phyloP scores from a whole-genome alignment of 2,888 invertebrate species.

The Esperia sulphurella region DNA sequence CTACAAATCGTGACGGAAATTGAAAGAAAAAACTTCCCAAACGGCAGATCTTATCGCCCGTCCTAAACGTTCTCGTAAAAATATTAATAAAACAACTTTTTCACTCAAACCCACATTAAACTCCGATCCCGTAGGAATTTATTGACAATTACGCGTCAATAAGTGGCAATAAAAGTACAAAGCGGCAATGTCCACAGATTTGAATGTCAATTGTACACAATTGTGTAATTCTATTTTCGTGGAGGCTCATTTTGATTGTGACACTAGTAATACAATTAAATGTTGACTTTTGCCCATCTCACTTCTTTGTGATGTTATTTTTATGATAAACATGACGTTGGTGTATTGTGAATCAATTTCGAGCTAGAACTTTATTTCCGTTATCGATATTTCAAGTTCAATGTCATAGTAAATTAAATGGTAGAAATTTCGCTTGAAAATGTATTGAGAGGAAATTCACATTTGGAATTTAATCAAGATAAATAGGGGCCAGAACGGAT shows the following conservation, averaged over 20 bases:
- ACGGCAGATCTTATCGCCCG: conserved; percentile 71
- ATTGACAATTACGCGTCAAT: conserved; percentile 79
- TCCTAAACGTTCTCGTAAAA: conserved; percentile 78
- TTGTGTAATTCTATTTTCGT: conserved; percentile 76
- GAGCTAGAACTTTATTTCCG: conserved; percentile 48
- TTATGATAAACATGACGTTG: conserved; percentile 65
- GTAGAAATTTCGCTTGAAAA: conserved; percentile 3
- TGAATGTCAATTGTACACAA: conserved; percentile 78
- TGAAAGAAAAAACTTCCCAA: conserved; percentile 78
- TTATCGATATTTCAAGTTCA: conserved; percentile 32
- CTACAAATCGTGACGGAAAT: conserved; percentile 79
- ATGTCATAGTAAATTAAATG: background rate
- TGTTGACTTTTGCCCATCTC: conserved; percentile 62
- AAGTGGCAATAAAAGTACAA: conserved; percentile 77
- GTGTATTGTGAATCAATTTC: conserved; percentile 61
- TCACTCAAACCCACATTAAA: conserved; percentile 79
- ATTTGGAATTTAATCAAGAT: conserved; percentile 26
- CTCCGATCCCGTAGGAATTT: conserved; percentile 76
- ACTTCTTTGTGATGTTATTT: conserved; percentile 64
- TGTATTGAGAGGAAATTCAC: conserved; percentile 13
- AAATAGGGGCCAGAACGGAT: conserved; percentile 17
- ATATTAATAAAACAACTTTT: conserved; percentile 80
- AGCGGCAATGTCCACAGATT: conserved; percentile 75
- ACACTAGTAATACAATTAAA: conserved; percentile 69
- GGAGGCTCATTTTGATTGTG: conserved; percentile 74